Conservation (phyloP, 2,113 vertebrate genomes). For the Patagioenas fasciata region DNA sequence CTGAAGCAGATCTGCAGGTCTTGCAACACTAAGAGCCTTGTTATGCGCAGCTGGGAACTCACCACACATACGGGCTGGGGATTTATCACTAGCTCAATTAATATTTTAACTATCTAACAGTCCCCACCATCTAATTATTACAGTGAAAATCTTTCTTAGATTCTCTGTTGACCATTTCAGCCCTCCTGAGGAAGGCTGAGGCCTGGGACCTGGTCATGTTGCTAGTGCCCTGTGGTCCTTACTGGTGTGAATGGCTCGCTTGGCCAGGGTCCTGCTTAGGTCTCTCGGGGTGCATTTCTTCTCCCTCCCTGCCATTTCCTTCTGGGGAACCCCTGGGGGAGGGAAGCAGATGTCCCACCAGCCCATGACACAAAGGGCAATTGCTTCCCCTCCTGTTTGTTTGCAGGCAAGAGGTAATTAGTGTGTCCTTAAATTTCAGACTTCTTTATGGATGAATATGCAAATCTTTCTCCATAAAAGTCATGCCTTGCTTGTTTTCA, state of each 20-base stretch:
- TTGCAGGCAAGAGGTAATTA: background rate
- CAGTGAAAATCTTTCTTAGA: background rate
- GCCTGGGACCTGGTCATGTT: background rate
- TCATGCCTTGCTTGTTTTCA: background rate
- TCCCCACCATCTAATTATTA: background rate
- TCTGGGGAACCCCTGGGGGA: accelerated
- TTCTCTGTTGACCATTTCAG: background rate
- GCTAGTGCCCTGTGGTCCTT: accelerated
- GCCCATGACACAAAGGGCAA: background rate
- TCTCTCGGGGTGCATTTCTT: background rate
- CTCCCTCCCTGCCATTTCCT: background rate
- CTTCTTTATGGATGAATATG: background rate
- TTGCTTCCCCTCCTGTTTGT: accelerated
- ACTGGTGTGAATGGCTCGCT: background rate
- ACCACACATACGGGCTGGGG: too few relatives aligned
- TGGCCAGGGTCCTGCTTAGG: background rate
- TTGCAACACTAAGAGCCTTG: background rate
- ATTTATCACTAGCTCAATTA: background rate
- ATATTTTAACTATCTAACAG: background rate
- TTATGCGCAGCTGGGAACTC: background rate
- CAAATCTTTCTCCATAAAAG: background rate
- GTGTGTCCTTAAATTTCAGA: background rate
- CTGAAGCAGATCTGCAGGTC: accelerated
- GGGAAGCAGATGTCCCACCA: accelerated
- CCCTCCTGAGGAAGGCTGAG: background rate